phyloP scores from a whole-genome alignment of 2,797 vertebrate species.

The Sebastes steindachneri region DNA sequence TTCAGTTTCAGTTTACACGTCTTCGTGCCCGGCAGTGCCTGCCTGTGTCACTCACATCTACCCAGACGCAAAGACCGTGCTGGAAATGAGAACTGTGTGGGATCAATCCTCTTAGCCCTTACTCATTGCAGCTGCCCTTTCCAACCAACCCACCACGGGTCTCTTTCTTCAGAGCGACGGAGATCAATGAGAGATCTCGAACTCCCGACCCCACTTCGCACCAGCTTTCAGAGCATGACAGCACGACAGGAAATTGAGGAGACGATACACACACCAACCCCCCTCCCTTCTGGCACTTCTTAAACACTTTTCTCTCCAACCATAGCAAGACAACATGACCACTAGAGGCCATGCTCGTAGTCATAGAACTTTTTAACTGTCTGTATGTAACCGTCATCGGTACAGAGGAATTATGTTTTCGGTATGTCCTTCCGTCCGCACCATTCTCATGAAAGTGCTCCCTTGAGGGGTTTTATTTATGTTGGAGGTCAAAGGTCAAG shows the following conservation, averaged over 20 bases:
- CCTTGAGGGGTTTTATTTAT: no score
- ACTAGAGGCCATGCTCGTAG: not conserved
- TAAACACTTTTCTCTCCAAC: not conserved
- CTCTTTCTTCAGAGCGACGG: not conserved
- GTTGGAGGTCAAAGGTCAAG: no score
- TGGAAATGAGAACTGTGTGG: not conserved
- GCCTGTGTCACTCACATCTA: not conserved
- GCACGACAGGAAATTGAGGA: not conserved
- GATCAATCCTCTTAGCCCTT: not conserved
- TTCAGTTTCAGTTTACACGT: not conserved
- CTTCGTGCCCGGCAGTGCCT: not conserved
- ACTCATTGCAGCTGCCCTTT: not conserved
- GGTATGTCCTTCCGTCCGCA: no score
- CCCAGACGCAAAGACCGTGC: not conserved
- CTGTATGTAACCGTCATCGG: no score
- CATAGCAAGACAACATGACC: not conserved
- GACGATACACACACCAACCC: not conserved
- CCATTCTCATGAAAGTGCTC: no score
- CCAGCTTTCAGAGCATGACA: not conserved
- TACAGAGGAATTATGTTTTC: no score
- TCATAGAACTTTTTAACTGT: not conserved
- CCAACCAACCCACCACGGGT: not conserved
- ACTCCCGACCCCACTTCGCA: not conserved
- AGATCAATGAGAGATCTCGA: not conserved
- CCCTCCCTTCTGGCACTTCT: not conserved